Base-by-base conservation (phyloP, 2,888 invertebrate genomes). In the Pterostichus madidus region DNA sequence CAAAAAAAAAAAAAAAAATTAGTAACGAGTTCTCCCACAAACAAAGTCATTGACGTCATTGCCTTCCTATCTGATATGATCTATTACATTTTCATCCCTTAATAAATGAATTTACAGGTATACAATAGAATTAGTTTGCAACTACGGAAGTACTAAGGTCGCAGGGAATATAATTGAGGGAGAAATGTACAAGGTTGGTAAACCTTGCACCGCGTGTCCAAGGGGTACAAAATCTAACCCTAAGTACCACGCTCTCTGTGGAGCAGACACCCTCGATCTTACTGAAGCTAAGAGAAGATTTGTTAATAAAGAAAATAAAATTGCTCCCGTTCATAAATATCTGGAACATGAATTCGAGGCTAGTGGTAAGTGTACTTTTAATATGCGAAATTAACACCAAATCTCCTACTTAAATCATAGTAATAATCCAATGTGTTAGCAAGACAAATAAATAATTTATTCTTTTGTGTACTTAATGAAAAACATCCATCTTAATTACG, bases 181-280 rank as follows among this genome's bases (percentile, higher is more conserved):
- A 32, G 53, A 49, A 44, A 68, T 83, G 17, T 83, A 83, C 44
- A 64, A 64, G 52, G 32, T 68, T n/a, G 83, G 83, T 17, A 24
- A 61, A 7, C 83, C 83, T 10, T 64, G 52, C 11, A 68, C 11
- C 10, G 17, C n/a, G 8, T 83, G 83, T 68, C 52, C 64, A 13
- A 10, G 7, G 0, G n/a, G 24, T 11, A 76, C 52, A 6, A 15
- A 17, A 5, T 53, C 52, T 13, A 77, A 68, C 32, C 2, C n/a
- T 15, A 76, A 77, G 52, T 89, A 87, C 78, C 83, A 83, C 46
- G 88, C 87, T 17, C 84, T 89, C 15, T 89, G 89, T 84, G 88
- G 88, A 10, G 73, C 84, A 46, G 35, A 35, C 46, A 78, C 53
- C 10, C 44, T 68, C 15, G 71, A 75, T 75, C 8, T 52, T 11